Base-by-base conservation (phyloP, 2,797 vertebrate species). In the Sebastes baramenuke region DNA sequence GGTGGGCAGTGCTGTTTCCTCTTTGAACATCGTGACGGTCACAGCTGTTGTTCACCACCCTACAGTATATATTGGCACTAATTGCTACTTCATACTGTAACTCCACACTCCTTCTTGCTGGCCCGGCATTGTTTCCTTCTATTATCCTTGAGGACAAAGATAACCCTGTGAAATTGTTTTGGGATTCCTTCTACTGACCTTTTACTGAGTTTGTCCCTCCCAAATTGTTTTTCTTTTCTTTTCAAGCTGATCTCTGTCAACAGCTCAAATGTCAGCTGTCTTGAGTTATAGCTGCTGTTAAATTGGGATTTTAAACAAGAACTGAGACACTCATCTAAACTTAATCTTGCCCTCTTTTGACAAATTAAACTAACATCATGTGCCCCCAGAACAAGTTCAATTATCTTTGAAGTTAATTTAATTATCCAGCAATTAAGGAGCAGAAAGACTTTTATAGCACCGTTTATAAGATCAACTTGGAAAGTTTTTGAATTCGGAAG, bases 91-190 rank as follows among this genome's bases (percentile, higher is more conserved):
- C 67, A 60, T 36, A 36, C 25, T 81, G 88, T 80, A 85, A 88
- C 81, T 64, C 24, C 55, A 88, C 71, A 73, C 74, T 79, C 76
- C 85, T 70, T 79, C 80, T 92, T 87, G 81, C 56, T 84, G 79
- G 81, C 62, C 56, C 55, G 69, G 22, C 80, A 79, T 75, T 71
- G 67, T 82, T 79, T 85, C 70, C 72, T 88, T 89, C 75, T 36
- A n/a, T 83, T 89, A 77, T 65, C 86, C 80, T 91, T 88, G 88
- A 84, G 73, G 82, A 84, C 87, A 87, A 93, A 93, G 89, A 93
- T 92, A 93, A 91, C 62, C 83, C 82, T 91, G 89, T 93, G 91
- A 91, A 91, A 93, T 90, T 52, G 66, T 89, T 90, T 60, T 67
- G 12, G 67, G 67, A 86, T 86, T 83, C 80, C 73, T 83, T 78